Evolutionary conservation across 2,113 vertebrate species (phyloP).

Genomic region (Elgaria multicarinata): DNA sequence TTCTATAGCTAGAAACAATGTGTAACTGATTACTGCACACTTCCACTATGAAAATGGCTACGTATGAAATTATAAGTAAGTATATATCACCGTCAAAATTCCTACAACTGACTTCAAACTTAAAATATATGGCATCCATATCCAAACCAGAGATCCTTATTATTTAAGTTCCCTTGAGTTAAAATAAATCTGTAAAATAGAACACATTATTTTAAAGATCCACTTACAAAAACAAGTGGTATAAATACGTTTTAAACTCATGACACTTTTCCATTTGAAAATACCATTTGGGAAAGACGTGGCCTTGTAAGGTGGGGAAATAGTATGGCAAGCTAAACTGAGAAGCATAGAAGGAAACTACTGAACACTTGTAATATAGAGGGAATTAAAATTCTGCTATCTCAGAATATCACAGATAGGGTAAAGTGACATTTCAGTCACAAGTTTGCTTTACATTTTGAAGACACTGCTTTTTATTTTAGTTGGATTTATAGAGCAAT

Average conservation of each 20-base stretch:
- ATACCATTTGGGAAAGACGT: not conserved
- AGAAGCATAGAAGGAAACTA: not conserved
- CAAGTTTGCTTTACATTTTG: not conserved
- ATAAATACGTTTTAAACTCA: conserved; percentile 15
- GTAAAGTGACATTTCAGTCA: conserved; percentile 50
- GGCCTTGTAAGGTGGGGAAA: not conserved
- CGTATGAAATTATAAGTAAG: conserved; percentile 52
- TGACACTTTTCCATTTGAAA: conserved; percentile 44
- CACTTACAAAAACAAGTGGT: not conserved
- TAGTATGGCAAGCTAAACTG: not conserved
- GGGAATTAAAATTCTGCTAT: conserved; percentile 46
- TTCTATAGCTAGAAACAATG: conserved; percentile 55
- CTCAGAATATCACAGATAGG: conserved; percentile 44
- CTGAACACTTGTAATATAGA: conserved; percentile 21
- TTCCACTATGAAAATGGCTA: conserved; percentile 32
- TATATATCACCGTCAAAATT: conserved; percentile 16
- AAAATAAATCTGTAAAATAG: conserved; percentile 10
- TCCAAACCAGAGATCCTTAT: conserved; percentile 23
- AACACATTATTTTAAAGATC: conserved; percentile 33
- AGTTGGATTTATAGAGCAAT: not conserved
- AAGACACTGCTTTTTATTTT: not conserved
- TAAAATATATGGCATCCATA: not conserved
- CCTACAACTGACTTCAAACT: conserved; percentile 24
- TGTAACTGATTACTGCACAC: conserved; percentile 44
- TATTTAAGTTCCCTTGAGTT: not conserved